Evolutionary conservation across 2,797 vertebrate genomes (phyloP), one percentile per base, ranked within the genome.

Genomic region (Sebastes iracundus): DNA sequence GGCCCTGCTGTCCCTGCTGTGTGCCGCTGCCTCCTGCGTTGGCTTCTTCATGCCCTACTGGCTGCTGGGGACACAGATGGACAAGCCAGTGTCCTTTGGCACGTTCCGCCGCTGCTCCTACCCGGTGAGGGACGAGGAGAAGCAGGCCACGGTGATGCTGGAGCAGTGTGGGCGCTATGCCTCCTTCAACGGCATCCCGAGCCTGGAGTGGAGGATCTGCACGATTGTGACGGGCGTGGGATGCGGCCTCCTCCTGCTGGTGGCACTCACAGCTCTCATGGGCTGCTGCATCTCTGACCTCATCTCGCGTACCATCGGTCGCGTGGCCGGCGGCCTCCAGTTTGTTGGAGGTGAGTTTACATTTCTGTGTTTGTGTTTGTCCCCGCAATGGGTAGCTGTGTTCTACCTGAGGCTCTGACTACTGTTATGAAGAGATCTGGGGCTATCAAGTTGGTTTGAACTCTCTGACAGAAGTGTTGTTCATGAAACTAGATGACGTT

Each of bases 11-110:
- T 99, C 99, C n/a, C 96, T 99, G 84, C 95, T 99, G 13, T 98
- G 97, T 0, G 98, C 99, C 0, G 97, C 95, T 0, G 94, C 97
- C 30, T 98, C 97, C 85, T 99, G 98, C 0, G 96, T 99, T 75
- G 98, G 98, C 25, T 99, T 99, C 95, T 99, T 99, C 90, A 99
- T 99, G 99, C 99, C 99, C 67, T 99, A 99, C 94, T 99, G 98
- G 98, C 96, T 99, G 70, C 93, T 99, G 93, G 97, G 97, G 3
- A 96, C 96, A 8, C 98, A 98, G 93, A 96, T 99, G 96, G 97
- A 97, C 92, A 99, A 98, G 88, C 95, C 97, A 0, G 98, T 99
- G 90, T 99, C 98, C 59, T 99, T 99, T 0, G 97, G 99, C 74
- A 98, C 98, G 18, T 99, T 99, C 81, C 97, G 98, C 9, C 96